A percentile compares a stretch with the other conserved stretches of the same genome.
Evolutionary conservation across 2,888 invertebrate genomes (phyloP).

Genomic region (Scaptomyza polygonia): DNA sequence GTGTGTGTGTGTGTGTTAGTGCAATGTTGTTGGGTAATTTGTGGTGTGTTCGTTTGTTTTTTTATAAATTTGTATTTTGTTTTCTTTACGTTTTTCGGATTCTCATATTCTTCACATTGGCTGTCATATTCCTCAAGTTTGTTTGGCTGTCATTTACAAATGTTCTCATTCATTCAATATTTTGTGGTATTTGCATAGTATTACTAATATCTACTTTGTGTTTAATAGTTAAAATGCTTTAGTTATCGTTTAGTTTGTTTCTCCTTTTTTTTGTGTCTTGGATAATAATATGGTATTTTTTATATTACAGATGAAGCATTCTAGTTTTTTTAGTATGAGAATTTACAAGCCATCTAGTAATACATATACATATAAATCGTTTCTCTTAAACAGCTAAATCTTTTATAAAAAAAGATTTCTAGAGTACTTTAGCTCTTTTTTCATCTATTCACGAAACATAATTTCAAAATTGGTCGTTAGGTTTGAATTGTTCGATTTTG

Average conservation of each 20-base stretch:
- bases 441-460: constrained; percentile 32
- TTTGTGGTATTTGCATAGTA: constrained; percentile 17
- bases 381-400: constrained; percentile 23
- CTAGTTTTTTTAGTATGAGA: constrained; percentile 62
- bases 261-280: constrained; percentile 1
- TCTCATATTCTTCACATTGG: constrained; percentile 28
- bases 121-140: constrained; percentile 16
- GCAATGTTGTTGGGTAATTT: constrained; percentile 35
- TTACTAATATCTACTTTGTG: constrained; percentile 46
- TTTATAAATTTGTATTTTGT: constrained; percentile 4
- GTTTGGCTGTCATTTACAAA: constrained; percentile 58
- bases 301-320: constrained; percentile 76
- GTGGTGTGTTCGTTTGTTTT: constrained; percentile 16
- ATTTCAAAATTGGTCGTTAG: constrained; percentile 77
- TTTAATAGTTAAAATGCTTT: constrained; percentile 68
- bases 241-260: constrained; percentile 29
- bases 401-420: constrained; percentile 44
- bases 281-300: constrained; percentile 58
- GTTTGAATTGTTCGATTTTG: constrained; percentile 54
- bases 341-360: constrained; percentile 71
- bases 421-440: constrained; percentile 33
- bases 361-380: constrained; percentile 33
- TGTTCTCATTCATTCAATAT: constrained; percentile 32
- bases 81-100: constrained; percentile 16
- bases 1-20: constrained; percentile 55